Conservation (phyloP, 2,888 invertebrate species). For the Dione vanillae region DNA sequence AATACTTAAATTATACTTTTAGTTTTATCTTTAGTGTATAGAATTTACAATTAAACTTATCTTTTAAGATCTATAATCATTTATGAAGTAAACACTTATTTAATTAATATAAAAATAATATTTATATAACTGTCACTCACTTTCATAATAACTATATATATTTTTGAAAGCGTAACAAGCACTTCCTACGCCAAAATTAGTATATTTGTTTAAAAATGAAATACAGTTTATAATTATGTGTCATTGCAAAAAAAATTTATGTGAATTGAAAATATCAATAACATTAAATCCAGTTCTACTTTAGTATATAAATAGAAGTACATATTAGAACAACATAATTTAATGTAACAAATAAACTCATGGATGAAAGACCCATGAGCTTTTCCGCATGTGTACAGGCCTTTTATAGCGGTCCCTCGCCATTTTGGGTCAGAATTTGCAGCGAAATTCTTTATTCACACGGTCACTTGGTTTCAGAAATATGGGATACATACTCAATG, state of each 20-base stretch:
- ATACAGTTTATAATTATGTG: too few species aligned
- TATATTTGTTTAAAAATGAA: too few species aligned
- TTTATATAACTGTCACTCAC: too few species aligned
- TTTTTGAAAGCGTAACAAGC: too few species aligned
- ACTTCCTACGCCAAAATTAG: too few species aligned
- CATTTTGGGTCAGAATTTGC: conserved; percentile 30
- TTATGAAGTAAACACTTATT: too few species aligned
- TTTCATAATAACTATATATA: too few species aligned
- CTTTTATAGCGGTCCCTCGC: conserved; percentile 35
- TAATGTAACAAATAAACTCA: conserved; percentile 17
- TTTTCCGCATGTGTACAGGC: conserved; percentile 9
- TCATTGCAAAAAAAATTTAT: too few species aligned
- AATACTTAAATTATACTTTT: not conserved
- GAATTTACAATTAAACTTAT: too few species aligned
- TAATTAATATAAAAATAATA: too few species aligned
- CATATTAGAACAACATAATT: conserved; percentile 27
- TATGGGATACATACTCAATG: conserved; percentile 32
- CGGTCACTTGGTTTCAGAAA: conserved; percentile 35
- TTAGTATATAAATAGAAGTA: conserved; percentile 6
- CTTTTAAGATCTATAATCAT: too few species aligned
- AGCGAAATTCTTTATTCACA: conserved; percentile 37
- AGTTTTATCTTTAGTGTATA: not conserved
- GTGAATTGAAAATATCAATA: not conserved
- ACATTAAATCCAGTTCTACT: not conserved
- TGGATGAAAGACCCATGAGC: conserved; percentile 23